These are phyloP conservation scores for Tenebrio molitor DNA, from an alignment of 1,140 invertebrate species.

Conservation along the genomic window DNA sequence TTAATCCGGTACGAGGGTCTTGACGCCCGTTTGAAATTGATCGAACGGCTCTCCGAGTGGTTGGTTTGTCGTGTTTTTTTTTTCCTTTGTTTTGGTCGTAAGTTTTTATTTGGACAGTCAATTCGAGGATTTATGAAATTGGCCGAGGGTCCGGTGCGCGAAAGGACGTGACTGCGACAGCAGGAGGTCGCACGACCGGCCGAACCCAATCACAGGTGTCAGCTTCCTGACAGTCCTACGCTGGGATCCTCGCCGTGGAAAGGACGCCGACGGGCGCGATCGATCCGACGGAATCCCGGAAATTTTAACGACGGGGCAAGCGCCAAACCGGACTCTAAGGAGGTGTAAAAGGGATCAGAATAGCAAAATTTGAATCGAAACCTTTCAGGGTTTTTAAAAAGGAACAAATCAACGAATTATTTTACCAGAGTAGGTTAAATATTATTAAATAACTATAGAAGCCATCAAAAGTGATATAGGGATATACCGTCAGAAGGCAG, in stretches of 20 bases:
- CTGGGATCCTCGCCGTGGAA: conserved; percentile 18
- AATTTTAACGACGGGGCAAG: not conserved
- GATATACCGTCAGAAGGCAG: too few relatives aligned
- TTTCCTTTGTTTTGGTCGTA: not conserved
- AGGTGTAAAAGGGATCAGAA: too few relatives aligned
- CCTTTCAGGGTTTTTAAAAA: too few relatives aligned
- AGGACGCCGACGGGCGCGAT: not conserved
- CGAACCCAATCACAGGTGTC: conserved; percentile 57
- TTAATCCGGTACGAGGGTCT: conserved; percentile 25
- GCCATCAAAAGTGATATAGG: too few relatives aligned
- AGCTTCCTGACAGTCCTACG: conserved; percentile 55
- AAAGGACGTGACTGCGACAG: conserved; percentile 53
- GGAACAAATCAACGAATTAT: too few relatives aligned
- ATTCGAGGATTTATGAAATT: conserved; percentile 38
- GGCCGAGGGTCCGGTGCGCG: conserved; percentile 43
- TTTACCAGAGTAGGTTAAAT: too few relatives aligned
- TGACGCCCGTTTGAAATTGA: conserved; percentile 29
- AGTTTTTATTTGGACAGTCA: conserved; percentile 14
- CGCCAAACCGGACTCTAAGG: too few relatives aligned
- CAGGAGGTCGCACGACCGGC: conserved; percentile 55
- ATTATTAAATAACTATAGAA: too few relatives aligned
- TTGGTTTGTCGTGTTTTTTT: conserved; percentile 3
- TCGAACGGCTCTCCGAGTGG: conserved; percentile 18
- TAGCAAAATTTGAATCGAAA: too few relatives aligned
- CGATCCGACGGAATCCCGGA: not conserved